phyloP scores from a whole-genome alignment of 2,888 invertebrate genomes.

The Belgica antarctica region DNA sequence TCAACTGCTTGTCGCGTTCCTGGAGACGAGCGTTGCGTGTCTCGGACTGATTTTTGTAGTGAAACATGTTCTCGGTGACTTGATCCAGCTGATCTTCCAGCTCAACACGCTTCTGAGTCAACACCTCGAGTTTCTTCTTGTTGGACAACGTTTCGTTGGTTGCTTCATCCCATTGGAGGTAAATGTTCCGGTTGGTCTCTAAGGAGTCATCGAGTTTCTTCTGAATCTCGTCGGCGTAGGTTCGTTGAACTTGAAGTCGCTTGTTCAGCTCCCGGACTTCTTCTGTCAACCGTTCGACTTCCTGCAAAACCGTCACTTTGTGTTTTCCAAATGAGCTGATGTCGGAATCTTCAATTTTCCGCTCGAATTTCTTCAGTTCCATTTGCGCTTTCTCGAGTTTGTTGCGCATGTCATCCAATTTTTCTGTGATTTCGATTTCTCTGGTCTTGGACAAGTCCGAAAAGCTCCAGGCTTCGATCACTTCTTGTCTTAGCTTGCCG shows the following conservation, averaged over 20 bases:
- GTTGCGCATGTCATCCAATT: not conserved
- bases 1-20: not conserved
- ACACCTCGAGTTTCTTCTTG: not conserved
- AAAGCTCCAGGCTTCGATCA: not conserved
- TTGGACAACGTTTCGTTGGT: not conserved
- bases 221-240: slow-evolving; percentile 8
- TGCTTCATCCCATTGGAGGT: slow-evolving; percentile 4
- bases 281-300: not conserved
- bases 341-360: not conserved
- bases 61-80: not conserved
- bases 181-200: slow-evolving; percentile 4
- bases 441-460: not conserved
- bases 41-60: not conserved
- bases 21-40: not conserved
- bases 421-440: not conserved
- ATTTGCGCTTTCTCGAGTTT: not conserved
- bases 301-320: not conserved
- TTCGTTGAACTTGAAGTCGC: slow-evolving; percentile 4
- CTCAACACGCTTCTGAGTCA: not conserved
- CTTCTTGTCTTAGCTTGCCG: not conserved
- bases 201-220: slow-evolving; percentile 28
- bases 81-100: not conserved
- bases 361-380: not conserved
- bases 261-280: slow-evolving; percentile 22
- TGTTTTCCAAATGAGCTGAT: not conserved